Evolutionary conservation across 2,888 invertebrate genomes (phyloP), one percentile per base, ranked within the genome.

Genomic region (Perithous albicinctus): DNA sequence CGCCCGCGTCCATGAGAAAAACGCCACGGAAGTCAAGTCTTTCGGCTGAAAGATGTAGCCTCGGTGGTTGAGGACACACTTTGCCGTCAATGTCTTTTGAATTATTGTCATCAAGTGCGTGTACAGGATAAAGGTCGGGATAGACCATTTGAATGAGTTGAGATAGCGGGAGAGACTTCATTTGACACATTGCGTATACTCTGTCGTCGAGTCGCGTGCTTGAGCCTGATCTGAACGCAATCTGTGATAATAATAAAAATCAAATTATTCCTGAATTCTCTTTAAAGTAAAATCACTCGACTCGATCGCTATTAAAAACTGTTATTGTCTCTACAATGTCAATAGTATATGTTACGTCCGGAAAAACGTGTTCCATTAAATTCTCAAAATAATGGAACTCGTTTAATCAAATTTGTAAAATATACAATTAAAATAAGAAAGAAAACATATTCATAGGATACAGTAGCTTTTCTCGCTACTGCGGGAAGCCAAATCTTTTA

Each of bases 191-290:
- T 73, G 98, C 97, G 89, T 95, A 97, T 41, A 98, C 96, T 74
- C 99, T 95, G 93, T 99, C 98, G 94, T 99, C 99, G 72, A 99
- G 94, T 43, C 97, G 96, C 1, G 98, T 98, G 89, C 96, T 96
- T 12, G 96, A 95, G 80, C 98, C 98, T 76, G 96, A 95, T 86
- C 98, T 95, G 94, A 99, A 99, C 12, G 98, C 98, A 88, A 95
- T 94, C 98, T 98, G 93, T 6, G 92, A 91, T 15, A 3, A 15
- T 38, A 69, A 61, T 43, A n/a, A 59, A 63, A 73, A 61, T 43
- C 43, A 26, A 26, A 29, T n/a, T 67, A 8, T 35, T 63, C 5
- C 29, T 4, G 5, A 29, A 29, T 5, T 29, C 29, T 29, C 3
- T 29, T 29, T 29, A 29, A 29, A 4, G 10, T 18, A 7, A n/a